Conservation (phyloP, 2,888 invertebrate species). For the Morinoia aosen region DNA sequence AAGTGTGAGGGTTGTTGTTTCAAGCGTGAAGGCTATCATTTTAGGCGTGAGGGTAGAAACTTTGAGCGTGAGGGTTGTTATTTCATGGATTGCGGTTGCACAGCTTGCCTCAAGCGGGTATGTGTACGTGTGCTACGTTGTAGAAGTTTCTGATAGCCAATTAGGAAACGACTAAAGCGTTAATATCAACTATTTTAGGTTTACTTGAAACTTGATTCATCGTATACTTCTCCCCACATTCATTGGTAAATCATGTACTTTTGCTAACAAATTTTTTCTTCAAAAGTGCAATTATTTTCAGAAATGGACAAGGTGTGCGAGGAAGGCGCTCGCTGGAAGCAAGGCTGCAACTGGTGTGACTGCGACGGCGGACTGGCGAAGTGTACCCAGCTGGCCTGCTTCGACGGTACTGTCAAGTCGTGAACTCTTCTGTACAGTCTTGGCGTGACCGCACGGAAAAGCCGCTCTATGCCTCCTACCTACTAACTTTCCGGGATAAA, state of each 20-base stretch:
- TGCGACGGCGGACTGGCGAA: background rate
- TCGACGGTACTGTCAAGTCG: constrained; percentile 15
- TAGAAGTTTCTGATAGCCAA: too few relatives aligned
- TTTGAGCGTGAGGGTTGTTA: background rate
- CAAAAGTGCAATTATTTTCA: background rate
- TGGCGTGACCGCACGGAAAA: background rate
- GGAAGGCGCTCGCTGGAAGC: background rate
- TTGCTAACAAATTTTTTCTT: background rate
- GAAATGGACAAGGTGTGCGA: constrained; percentile 31
- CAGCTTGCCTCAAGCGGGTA: too few relatives aligned
- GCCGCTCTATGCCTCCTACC: background rate
- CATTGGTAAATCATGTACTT: too few relatives aligned
- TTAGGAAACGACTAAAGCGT: too few relatives aligned
- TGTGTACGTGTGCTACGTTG: too few relatives aligned
- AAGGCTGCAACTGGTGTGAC: constrained; percentile 54
- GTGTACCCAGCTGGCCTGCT: constrained; percentile 32
- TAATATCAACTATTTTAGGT: too few relatives aligned
- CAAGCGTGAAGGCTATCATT: too few relatives aligned
- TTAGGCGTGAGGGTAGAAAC: too few relatives aligned
- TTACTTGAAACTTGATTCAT: too few relatives aligned
- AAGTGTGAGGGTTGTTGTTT: background rate
- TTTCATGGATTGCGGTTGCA: too few relatives aligned
- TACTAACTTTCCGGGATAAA: too few relatives aligned
- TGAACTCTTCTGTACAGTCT: background rate
- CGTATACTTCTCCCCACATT: too few relatives aligned